A percentile compares a stretch with the other conserved stretches of the same genome.
phyloP scores from a whole-genome alignment of 2,113 vertebrate genomes.

The Notechis scutatus region DNA sequence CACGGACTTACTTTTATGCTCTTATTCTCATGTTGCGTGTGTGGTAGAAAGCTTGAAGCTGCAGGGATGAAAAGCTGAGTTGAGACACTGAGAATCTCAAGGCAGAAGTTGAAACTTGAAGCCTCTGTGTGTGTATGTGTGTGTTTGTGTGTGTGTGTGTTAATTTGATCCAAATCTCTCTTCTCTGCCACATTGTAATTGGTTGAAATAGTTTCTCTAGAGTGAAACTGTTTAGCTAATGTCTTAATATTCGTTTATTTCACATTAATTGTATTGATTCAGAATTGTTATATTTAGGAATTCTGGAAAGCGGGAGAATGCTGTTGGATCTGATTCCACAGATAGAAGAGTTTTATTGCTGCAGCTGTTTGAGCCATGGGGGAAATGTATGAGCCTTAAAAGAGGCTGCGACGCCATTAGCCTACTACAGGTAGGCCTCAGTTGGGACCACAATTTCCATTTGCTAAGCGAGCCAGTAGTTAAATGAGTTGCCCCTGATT shows the following conservation, averaged over 20 bases:
- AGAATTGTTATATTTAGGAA: not conserved
- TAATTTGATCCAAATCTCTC: not conserved
- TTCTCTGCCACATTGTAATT: not conserved
- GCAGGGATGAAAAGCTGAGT: conserved; percentile 40
- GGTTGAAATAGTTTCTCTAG: not conserved
- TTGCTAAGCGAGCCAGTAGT: not conserved
- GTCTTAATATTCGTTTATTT: not conserved
- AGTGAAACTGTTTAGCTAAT: not conserved
- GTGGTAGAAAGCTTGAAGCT: conserved; percentile 61
- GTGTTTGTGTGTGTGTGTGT: not conserved
- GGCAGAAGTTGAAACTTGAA: conserved; percentile 31
- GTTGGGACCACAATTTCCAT: not conserved
- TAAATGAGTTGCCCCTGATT: not conserved
- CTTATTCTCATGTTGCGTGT: conserved; percentile 63
- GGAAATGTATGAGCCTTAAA: not conserved
- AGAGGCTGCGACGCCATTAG: not conserved
- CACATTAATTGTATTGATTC: not conserved
- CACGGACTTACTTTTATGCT: conserved; percentile 57
- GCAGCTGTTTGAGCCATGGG: not conserved
- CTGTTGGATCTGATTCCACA: not conserved
- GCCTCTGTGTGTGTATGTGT: not conserved
- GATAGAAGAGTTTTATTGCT: not conserved
- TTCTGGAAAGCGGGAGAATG: not conserved
- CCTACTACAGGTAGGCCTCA: not conserved
- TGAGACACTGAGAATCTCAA: conserved; percentile 12